Base-by-base conservation (phyloP, 2,113 vertebrate species). In the Xiphias gladius region DNA sequence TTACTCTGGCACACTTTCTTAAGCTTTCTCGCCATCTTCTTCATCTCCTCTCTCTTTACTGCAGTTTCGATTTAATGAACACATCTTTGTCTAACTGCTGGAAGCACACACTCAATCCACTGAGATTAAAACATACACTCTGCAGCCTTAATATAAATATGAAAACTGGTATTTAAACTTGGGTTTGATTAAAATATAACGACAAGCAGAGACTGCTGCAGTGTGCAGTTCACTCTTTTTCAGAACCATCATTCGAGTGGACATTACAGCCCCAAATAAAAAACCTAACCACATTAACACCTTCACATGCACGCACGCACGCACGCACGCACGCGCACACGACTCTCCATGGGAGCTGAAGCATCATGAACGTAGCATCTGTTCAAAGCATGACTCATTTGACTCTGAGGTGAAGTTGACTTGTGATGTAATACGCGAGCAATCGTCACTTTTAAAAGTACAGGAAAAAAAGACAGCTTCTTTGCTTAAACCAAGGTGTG, bases 371-470 rank as follows among this genome's bases (percentile, higher is more conserved):
- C 67, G 54, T 1, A 59, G 70, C 82, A 86, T 85, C 83, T 87
- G 80, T 73, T 72, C 63, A 5, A 19, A 64, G 17, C 37, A 11
- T 85, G 81, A 82, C 79, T 89, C 91, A 79, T 84, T 63, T 83
- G 73, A 85, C 85, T 88, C 57, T 4, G 57, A 88, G 79, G 64
- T 39, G 65, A 62, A 85, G 76, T 5, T 61, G 81, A 73, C 64
- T 61, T 37, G 50, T 74, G 81, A 86, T 2, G 28, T 57, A 57
- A 39, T 1, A 71, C 66, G 50, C 7, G 22, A 58, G n/a, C 8
- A 32, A 35, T 41, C 11, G 17, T 48, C 61, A 46, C 39, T n/a
- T 59, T 80, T 73, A 67, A 67, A 77, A 57, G 20, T 8, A 20
- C 10, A 22, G 12, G 24, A 61, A 62, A 61, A 14, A 2, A 10